phyloP scores from a whole-genome alignment of 2,797 vertebrate genomes.

The Sebastes hubbsi region DNA sequence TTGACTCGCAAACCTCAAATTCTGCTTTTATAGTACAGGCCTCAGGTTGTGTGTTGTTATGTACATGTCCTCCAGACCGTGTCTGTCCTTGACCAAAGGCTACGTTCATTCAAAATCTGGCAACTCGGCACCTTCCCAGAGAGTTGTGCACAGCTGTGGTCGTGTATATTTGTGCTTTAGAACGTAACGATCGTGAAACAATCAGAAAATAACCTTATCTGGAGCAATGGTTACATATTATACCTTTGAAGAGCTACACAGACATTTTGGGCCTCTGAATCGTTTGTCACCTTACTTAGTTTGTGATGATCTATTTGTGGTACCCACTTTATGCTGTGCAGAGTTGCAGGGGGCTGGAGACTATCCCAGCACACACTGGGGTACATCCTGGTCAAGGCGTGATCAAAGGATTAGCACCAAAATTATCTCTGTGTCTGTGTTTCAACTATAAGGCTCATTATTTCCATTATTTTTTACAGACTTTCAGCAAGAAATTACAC shows the following conservation, averaged over 20 bases:
- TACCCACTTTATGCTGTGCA: neutral
- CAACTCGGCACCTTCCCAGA: neutral
- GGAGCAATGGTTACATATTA: too few species aligned
- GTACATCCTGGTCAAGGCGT: neutral
- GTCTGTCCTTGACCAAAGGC: neutral
- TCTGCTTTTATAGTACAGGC: neutral
- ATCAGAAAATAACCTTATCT: neutral
- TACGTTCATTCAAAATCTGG: neutral
- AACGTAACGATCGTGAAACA: neutral
- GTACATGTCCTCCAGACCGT: neutral
- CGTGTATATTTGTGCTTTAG: neutral
- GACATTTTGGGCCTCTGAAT: neutral
- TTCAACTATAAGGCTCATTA: neutral
- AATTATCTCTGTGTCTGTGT: neutral
- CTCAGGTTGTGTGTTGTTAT: neutral
- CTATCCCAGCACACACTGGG: neutral
- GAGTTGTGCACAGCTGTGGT: neutral
- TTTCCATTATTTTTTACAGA: neutral
- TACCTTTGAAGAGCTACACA: neutral
- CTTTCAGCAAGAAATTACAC: neutral
- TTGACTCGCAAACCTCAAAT: neutral
- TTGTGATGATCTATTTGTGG: neutral
- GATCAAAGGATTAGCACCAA: constrained; percentile 16
- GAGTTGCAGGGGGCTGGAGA: neutral
- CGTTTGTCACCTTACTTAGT: neutral